A percentile compares a stretch with the other conserved stretches of the same genome.
Conservation (phyloP, 2,888 invertebrate species). For the Microplitis deprimator region DNA sequence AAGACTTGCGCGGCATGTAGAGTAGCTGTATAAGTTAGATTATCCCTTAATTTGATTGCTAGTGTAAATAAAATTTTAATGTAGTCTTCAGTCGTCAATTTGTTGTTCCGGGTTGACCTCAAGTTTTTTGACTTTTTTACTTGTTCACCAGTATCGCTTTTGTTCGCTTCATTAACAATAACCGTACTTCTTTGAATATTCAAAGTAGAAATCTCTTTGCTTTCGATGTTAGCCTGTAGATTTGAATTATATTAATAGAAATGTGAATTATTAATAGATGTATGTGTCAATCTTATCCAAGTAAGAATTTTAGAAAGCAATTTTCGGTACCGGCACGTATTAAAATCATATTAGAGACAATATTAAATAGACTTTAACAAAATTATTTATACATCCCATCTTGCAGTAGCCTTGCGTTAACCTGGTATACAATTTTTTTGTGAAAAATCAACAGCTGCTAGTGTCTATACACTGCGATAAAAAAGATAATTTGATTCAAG, state of each 20-base stretch:
- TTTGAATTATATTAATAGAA: neutral
- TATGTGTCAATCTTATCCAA: neutral
- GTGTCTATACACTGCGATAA: too few species aligned
- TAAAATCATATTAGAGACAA: neutral
- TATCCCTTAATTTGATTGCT: conserved; percentile 5
- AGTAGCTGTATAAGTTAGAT: conserved; percentile 13
- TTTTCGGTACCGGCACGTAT: neutral
- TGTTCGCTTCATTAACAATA: neutral
- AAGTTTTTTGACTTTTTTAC: neutral
- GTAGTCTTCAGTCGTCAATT: conserved; percentile 6
- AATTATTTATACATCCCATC: neutral
- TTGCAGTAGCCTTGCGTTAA: neutral
- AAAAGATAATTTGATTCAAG: too few species aligned
- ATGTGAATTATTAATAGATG: neutral
- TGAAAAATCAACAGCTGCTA: too few species aligned
- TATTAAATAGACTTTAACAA: neutral
- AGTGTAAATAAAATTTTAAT: conserved; percentile 9
- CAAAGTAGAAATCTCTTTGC: neutral
- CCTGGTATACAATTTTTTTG: too few species aligned
- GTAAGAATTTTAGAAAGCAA: neutral
- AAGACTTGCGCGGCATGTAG: conserved; percentile 7
- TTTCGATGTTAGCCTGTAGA: neutral
- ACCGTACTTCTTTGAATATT: neutral
- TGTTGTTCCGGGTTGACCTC: neutral
- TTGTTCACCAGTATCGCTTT: neutral